Conservation (phyloP, 2,113 vertebrate genomes). For the Herpetotheres cachinnans region DNA sequence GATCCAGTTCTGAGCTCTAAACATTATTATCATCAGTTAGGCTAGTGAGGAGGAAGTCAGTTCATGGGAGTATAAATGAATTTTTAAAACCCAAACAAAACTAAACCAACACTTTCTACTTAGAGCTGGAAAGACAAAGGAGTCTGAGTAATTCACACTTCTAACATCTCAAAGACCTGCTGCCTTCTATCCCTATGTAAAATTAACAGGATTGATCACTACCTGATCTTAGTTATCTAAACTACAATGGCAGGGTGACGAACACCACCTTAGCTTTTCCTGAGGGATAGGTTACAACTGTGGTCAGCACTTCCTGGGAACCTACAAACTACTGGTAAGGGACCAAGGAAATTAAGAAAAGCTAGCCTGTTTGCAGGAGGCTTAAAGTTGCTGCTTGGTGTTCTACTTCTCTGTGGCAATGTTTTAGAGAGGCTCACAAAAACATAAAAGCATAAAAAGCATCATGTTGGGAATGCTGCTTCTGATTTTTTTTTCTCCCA, state of each 20-base stretch:
- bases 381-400: neutral
- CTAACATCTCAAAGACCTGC: neutral
- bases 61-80: neutral
- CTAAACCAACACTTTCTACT: neutral
- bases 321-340: neutral
- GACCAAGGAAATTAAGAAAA: neutral
- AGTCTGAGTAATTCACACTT: neutral
- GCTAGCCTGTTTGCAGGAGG: neutral
- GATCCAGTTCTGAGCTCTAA: neutral
- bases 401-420: neutral
- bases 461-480: neutral
- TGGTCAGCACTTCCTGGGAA: rapidly evolving
- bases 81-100: neutral
- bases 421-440: neutral
- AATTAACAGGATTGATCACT: neutral
- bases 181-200: neutral
- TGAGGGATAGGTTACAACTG: neutral
- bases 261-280: neutral
- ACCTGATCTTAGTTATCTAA: neutral
- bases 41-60: neutral
- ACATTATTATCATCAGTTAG: neutral
- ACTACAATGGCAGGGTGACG: rapidly evolving
- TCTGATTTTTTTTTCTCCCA: neutral
- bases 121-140: neutral
- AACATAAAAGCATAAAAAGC: neutral